Evolutionary conservation across 2,113 vertebrate genomes (phyloP).

Genomic region (Leucoraja erinaceus): DNA sequence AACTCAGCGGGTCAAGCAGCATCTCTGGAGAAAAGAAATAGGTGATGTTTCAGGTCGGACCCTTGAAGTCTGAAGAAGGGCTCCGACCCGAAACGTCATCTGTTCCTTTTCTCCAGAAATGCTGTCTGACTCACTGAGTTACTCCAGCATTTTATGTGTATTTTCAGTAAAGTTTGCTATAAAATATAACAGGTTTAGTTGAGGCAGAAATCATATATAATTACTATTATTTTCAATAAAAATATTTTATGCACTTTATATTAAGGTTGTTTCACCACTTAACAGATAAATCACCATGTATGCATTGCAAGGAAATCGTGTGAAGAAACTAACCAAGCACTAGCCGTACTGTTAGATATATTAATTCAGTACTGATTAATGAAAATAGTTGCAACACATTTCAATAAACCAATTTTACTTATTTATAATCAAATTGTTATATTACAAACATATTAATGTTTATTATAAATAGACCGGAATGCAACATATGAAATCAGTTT

Average conservation of each 20-base stretch:
- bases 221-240: background rate
- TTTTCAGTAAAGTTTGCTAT: background rate
- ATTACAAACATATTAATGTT: slow-evolving; percentile 6
- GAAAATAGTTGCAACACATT: background rate
- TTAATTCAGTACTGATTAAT: background rate
- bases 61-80: too few species aligned
- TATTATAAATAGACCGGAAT: background rate
- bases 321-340: background rate
- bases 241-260: background rate
- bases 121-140: too few species aligned
- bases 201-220: background rate
- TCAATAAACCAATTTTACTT: slow-evolving; percentile 3
- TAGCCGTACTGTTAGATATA: background rate
- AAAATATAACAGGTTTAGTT: background rate
- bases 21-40: too few species aligned
- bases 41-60: too few species aligned
- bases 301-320: background rate
- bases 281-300: background rate
- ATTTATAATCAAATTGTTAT: slow-evolving; percentile 5
- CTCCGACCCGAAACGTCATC: too few species aligned
- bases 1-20: too few species aligned
- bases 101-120: too few species aligned
- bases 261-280: background rate
- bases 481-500: background rate
- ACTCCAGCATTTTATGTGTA: too few species aligned